Conservation (phyloP, 2,797 vertebrate species). For the Valencia hispanica region DNA sequence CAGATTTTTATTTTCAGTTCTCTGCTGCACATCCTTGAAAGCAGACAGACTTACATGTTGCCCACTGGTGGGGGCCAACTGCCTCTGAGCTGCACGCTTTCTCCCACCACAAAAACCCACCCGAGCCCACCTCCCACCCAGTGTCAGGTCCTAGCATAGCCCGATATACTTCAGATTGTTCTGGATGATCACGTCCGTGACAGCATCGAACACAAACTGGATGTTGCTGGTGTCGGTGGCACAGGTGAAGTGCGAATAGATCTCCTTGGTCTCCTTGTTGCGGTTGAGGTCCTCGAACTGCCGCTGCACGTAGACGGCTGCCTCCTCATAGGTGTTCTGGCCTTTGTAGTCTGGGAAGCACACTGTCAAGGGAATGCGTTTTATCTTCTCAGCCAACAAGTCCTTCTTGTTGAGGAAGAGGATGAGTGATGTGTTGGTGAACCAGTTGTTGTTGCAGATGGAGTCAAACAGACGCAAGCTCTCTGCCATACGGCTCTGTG, state of each 20-base stretch:
- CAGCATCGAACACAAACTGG: conserved; percentile 99
- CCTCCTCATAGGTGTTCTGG: conserved; percentile 98
- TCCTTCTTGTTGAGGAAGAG: conserved; percentile 99
- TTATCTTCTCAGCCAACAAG: conserved; percentile 98
- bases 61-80: conserved; percentile 42
- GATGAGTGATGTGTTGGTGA: conserved; percentile 91
- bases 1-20: conserved; percentile 53
- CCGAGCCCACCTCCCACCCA: conserved; percentile 26
- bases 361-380: conserved; percentile 95
- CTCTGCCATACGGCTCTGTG: conserved; percentile 84
- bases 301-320: conserved; percentile 97
- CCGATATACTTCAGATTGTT: conserved; percentile 99
- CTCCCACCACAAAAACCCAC: neutral
- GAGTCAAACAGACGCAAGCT: conserved; percentile 86
- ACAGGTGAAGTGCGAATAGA: conserved; percentile 99
- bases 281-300: conserved; percentile 99
- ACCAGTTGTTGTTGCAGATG: conserved; percentile 90
- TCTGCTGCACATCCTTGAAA: conserved; percentile 58
- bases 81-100: conserved; percentile 40
- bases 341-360: conserved; percentile 99
- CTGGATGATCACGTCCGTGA: conserved; percentile 99
- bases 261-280: conserved; percentile 99
- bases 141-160: conserved; percentile 89
- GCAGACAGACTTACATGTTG: conserved; percentile 56
- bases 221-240: conserved; percentile 99